phyloP scores from a whole-genome alignment of 2,797 vertebrate species.

The Pangasius macronema region DNA sequence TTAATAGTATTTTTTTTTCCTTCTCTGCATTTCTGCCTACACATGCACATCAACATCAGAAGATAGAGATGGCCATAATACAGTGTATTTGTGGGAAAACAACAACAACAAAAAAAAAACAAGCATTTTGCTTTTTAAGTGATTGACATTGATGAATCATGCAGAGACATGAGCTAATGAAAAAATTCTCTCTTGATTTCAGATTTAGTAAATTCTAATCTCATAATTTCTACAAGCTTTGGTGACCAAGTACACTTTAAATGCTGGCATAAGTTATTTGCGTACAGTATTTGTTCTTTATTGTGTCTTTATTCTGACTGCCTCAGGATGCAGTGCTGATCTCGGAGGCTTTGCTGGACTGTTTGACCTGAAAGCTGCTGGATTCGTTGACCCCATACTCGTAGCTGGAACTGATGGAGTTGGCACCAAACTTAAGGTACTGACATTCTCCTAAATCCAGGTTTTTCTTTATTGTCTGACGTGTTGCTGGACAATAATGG shows the following conservation, averaged over 20 bases:
- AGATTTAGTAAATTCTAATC: neutral
- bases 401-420: conserved; percentile 96
- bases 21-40: neutral
- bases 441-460: neutral
- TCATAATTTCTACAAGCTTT: neutral
- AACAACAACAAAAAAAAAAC: neutral
- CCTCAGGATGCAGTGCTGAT: conserved; percentile 86
- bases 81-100: neutral
- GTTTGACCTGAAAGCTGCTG: conserved; percentile 92
- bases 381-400: conserved; percentile 90
- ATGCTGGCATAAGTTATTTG: neutral
- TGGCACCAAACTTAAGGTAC: conserved; percentile 96
- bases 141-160: neutral
- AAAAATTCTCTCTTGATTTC: neutral
- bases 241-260: neutral
- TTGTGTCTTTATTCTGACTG: neutral
- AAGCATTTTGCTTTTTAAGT: neutral
- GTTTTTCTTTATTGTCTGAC: neutral
- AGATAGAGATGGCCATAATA: neutral
- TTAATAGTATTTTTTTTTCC: neutral
- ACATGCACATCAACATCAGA: neutral
- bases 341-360: conserved; percentile 95
- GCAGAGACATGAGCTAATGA: neutral
- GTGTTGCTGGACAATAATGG: neutral
- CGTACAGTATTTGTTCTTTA: too few species aligned